Percentiles rank a stretch among this genome's conserved stretches.
Conservation (phyloP, 1,140 invertebrate genomes). For the Dendroctonus valens region DNA sequence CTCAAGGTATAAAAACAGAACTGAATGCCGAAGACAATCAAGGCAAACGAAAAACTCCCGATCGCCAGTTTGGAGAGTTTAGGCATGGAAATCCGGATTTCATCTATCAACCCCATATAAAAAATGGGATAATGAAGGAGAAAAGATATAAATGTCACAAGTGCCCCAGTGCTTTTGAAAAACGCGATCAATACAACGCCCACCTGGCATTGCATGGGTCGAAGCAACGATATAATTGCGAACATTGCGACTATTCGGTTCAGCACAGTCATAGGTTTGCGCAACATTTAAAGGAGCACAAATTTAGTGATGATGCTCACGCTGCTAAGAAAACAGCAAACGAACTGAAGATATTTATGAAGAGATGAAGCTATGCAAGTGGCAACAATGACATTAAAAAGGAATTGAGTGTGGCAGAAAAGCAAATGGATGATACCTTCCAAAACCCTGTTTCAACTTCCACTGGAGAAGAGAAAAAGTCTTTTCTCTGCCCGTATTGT, state of each 20-base stretch:
- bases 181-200: conserved; percentile 79
- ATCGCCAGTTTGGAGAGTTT: conserved; percentile 65
- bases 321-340: conserved; percentile 56
- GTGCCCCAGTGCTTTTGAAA: conserved; percentile 86
- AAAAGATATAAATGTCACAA: conserved; percentile 81
- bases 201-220: conserved; percentile 82
- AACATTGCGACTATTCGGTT: conserved; percentile 85
- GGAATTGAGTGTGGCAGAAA: conserved; percentile 54
- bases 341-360: conserved; percentile 47
- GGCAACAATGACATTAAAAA: conserved; percentile 10
- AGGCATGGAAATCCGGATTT: conserved; percentile 73
- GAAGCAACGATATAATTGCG: conserved; percentile 79
- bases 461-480: conserved; percentile 54
- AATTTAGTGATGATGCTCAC: conserved; percentile 66
- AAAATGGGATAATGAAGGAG: conserved; percentile 71
- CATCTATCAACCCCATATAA: conserved; percentile 71
- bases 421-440: conserved; percentile 53
- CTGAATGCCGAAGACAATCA: background rate
- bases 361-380: conserved; percentile 42
- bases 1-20: conserved; percentile 5
- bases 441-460: conserved; percentile 33
- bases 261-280: conserved; percentile 81
- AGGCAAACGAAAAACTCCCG: conserved; percentile 39
- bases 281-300: conserved; percentile 77
- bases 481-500: conserved; percentile 67